phyloP scores from a whole-genome alignment of 2,888 invertebrate genomes.

The Leucoptera coffeella region DNA sequence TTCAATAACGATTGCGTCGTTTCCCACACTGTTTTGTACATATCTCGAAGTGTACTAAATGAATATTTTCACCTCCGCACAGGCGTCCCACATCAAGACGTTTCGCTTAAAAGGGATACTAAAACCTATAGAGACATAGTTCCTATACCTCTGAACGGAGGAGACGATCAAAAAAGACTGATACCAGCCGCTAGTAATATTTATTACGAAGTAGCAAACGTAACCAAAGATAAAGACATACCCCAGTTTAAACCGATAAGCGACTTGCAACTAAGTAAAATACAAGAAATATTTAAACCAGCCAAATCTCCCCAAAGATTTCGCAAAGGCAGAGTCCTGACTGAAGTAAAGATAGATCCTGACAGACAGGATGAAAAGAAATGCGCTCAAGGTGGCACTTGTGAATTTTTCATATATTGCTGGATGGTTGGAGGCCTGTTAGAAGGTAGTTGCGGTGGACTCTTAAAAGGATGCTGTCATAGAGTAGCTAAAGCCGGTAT shows the following conservation, averaged over 20 bases:
- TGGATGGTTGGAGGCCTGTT: constrained; percentile 86
- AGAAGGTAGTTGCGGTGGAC: constrained; percentile 76
- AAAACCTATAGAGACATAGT: too few species aligned
- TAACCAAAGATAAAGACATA: constrained; percentile 9
- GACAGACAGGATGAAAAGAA: constrained; percentile 38
- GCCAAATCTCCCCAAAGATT: constrained; percentile 7
- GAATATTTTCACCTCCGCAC: too few species aligned
- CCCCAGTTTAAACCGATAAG: constrained; percentile 40
- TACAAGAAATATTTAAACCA: constrained; percentile 23
- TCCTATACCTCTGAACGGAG: too few species aligned
- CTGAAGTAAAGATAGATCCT: too few species aligned
- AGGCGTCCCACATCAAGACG: too few species aligned
- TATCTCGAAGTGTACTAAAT: too few species aligned
- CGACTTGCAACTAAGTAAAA: constrained; percentile 32
- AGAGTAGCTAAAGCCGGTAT: constrained; percentile 63
- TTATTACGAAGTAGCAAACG: constrained; percentile 18
- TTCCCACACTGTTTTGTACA: too few species aligned
- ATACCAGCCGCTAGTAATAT: constrained; percentile 22
- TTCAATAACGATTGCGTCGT: too few species aligned
- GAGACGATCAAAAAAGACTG: too few species aligned
- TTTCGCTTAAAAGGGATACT: too few species aligned
- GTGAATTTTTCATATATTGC: constrained; percentile 88
- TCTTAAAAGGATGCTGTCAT: constrained; percentile 83
- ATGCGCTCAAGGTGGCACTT: constrained; percentile 72
- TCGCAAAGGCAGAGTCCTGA: background rate